phyloP scores from a whole-genome alignment of 2,797 vertebrate species.

The Sciurus carolinensis region DNA sequence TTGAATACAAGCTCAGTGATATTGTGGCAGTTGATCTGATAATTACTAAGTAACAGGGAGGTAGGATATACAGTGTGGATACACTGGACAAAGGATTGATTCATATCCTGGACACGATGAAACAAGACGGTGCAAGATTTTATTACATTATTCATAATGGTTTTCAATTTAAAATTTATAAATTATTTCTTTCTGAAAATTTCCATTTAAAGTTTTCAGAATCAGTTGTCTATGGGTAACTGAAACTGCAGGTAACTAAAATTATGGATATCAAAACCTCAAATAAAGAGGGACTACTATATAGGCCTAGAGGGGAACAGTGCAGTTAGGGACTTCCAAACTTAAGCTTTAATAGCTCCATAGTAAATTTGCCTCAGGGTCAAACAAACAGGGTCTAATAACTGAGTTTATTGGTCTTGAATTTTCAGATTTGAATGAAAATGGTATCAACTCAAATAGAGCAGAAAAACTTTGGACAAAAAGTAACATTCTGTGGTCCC shows the following conservation, averaged over 20 bases:
- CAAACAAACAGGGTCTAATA: background rate
- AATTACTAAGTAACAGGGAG: background rate
- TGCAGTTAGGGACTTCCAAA: background rate
- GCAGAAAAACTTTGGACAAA: background rate
- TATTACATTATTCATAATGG: background rate
- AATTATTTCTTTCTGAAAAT: background rate
- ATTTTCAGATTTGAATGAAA: conserved; percentile 16
- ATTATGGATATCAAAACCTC: background rate
- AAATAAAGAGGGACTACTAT: background rate
- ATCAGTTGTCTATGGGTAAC: background rate
- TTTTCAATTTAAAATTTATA: background rate
- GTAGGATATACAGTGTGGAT: too few species aligned
- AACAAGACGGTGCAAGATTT: background rate
- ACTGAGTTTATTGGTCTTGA: conserved; percentile 30
- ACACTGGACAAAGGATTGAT: background rate
- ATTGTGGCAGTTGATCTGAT: background rate
- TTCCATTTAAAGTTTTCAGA: background rate
- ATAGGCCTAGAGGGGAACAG: background rate
- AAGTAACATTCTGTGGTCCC: background rate
- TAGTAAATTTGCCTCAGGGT: background rate
- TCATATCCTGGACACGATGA: background rate
- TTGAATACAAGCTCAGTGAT: background rate
- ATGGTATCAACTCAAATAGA: background rate
- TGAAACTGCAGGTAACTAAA: background rate
- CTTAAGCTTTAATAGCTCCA: background rate